phyloP scores from a whole-genome alignment of 1,140 invertebrate genomes.

The Globodera ellingtonae region DNA sequence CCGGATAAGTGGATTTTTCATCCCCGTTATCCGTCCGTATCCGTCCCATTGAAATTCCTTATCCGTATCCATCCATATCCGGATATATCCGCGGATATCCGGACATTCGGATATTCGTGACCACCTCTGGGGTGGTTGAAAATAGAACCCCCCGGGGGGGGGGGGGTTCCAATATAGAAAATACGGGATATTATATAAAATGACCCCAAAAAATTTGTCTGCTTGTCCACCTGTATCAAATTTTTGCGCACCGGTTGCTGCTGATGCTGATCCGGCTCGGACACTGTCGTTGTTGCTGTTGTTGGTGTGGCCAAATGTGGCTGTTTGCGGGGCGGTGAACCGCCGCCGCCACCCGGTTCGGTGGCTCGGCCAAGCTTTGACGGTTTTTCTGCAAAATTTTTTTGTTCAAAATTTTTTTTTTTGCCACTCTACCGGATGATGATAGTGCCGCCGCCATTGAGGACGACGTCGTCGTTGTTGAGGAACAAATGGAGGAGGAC shows the following conservation, averaged over 20 bases:
- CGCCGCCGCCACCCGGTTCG: neutral
- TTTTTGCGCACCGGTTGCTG: constrained; percentile 45
- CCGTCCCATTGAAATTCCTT: no score
- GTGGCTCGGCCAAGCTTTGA: neutral
- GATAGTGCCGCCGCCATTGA: neutral
- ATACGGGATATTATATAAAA: no score
- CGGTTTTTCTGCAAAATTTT: neutral
- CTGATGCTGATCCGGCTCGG: neutral
- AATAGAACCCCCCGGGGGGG: no score
- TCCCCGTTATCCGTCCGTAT: no score
- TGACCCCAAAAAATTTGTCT: neutral
- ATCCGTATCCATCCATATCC: no score
- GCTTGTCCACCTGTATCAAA: constrained; percentile 44
- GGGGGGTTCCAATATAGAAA: no score
- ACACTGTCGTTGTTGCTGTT: neutral
- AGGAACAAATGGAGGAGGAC: neutral
- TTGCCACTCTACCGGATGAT: neutral
- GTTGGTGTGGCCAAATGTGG: neutral
- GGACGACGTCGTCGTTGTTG: neutral
- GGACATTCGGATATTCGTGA: no score
- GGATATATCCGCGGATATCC: no score
- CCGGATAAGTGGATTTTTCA: no score
- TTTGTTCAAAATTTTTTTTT: neutral
- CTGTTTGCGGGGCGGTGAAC: neutral
- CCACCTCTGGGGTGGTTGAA: no score